Percentiles rank a stretch among this genome's conserved stretches.
Conservation (phyloP, 2,113 vertebrate species). For the Paradoxurus hermaphroditus region DNA sequence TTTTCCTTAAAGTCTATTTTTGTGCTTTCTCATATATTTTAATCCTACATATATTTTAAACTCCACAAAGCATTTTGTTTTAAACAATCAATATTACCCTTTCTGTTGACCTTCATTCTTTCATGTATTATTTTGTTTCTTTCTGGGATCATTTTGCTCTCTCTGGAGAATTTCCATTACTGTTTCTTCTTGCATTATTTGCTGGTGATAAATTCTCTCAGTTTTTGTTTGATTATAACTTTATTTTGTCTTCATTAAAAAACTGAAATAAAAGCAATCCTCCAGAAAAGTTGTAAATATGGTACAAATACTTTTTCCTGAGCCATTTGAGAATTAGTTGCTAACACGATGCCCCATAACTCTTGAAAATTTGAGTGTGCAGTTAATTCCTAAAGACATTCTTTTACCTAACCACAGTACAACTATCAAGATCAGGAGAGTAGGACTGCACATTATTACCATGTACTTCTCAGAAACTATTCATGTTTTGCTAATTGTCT, state of each 20-base stretch:
- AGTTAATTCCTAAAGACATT: not conserved
- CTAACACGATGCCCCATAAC: not conserved
- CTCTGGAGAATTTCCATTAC: not conserved
- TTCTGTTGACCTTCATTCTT: not conserved
- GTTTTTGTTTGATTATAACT: not conserved
- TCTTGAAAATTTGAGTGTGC: not conserved
- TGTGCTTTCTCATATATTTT: not conserved
- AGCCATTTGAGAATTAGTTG: not conserved
- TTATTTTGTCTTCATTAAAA: slow-evolving; percentile 16
- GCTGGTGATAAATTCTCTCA: not conserved
- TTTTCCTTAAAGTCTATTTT: not conserved
- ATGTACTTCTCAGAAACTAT: not conserved
- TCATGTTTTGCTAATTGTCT: not conserved
- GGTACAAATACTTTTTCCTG: not conserved
- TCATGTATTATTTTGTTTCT: not conserved
- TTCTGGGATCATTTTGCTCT: not conserved
- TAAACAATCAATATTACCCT: not conserved
- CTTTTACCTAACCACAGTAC: not conserved
- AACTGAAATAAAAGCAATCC: not conserved
- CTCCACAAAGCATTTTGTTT: not conserved
- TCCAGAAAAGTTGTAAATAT: not conserved
- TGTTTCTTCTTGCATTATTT: not conserved
- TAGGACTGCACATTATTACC: not conserved
- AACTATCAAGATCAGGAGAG: not conserved
- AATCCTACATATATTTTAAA: not conserved